Conservation (phyloP, 2,797 vertebrate genomes). For the Novumbra hubbsi region DNA sequence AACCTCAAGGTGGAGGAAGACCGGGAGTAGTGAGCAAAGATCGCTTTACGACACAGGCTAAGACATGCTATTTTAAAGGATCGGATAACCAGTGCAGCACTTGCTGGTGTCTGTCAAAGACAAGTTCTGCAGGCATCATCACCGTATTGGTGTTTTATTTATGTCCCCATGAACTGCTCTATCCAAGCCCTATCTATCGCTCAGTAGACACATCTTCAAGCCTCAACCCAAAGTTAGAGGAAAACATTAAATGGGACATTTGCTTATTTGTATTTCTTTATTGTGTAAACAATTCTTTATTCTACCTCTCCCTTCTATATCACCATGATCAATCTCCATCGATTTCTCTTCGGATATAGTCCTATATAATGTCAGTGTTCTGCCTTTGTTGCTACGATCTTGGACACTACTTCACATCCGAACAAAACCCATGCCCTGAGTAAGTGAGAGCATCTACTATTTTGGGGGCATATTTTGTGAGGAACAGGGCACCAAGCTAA, state of each 20-base stretch:
- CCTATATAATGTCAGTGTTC: not conserved
- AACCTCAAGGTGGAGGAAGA: constrained; percentile 75
- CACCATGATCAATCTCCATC: not conserved
- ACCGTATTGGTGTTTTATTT: constrained; percentile 75
- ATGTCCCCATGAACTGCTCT: constrained; percentile 68
- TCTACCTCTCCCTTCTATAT: not conserved
- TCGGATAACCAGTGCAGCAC: constrained; percentile 85
- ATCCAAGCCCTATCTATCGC: constrained; percentile 43
- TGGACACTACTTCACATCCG: constrained; percentile 42
- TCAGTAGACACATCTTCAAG: constrained; percentile 38
- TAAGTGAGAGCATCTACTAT: constrained; percentile 47
- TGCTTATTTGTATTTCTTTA: not conserved
- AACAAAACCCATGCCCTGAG: constrained; percentile 26
- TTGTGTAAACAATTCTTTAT: not conserved
- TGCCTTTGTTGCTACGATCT: not conserved
- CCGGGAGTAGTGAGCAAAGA: constrained; percentile 70
- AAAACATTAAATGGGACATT: not conserved
- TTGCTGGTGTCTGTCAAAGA: constrained; percentile 95
- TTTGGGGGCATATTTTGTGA: constrained; percentile 45
- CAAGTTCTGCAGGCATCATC: constrained; percentile 84
- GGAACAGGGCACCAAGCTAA: constrained; percentile 33
- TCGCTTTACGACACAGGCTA: constrained; percentile 80
- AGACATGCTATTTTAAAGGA: constrained; percentile 80
- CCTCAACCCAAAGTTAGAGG: constrained; percentile 23
- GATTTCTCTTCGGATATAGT: not conserved